These are phyloP conservation scores for Pangasianodon hypophthalmus DNA, from an alignment of 2,113 vertebrate genomes.

Conservation along the genomic window DNA sequence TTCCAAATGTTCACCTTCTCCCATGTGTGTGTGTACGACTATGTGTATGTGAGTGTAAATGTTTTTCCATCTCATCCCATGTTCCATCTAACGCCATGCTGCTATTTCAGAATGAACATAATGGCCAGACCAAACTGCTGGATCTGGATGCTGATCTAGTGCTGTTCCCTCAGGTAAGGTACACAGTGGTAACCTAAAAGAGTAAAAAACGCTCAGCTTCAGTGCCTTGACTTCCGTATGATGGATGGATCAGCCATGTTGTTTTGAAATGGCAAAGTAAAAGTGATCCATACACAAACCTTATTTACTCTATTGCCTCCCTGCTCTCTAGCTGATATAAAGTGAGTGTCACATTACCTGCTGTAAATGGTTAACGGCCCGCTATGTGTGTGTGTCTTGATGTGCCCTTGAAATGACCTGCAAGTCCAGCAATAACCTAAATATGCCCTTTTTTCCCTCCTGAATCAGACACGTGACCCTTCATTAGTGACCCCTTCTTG, in stretches of 20 bases:
- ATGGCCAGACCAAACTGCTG: slow-evolving; percentile 70
- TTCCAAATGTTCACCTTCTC: slow-evolving; percentile 8
- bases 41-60: slow-evolving; percentile 5
- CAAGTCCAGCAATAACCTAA: slow-evolving; percentile 34
- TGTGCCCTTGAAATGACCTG: slow-evolving; percentile 12
- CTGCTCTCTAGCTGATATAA: neutral
- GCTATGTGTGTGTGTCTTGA: neutral
- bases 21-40: slow-evolving; percentile 17
- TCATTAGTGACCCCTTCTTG: slow-evolving; percentile 33
- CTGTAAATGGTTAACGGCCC: neutral
- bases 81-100: slow-evolving; percentile 64
- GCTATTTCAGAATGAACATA: slow-evolving; percentile 87
- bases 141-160: slow-evolving; percentile 83
- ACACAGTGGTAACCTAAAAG: neutral
- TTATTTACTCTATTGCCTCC: neutral
- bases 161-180: slow-evolving; percentile 86
- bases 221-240: neutral
- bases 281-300: neutral
- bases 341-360: slow-evolving; percentile 26
- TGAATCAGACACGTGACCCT: slow-evolving; percentile 33
- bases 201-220: neutral
- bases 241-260: neutral
- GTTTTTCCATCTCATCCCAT: slow-evolving; percentile 42
- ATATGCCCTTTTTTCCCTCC: slow-evolving; percentile 36
- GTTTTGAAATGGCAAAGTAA: neutral